phyloP scores from a whole-genome alignment of 2,888 invertebrate species.

The Synanthedon andrenaeformis region DNA sequence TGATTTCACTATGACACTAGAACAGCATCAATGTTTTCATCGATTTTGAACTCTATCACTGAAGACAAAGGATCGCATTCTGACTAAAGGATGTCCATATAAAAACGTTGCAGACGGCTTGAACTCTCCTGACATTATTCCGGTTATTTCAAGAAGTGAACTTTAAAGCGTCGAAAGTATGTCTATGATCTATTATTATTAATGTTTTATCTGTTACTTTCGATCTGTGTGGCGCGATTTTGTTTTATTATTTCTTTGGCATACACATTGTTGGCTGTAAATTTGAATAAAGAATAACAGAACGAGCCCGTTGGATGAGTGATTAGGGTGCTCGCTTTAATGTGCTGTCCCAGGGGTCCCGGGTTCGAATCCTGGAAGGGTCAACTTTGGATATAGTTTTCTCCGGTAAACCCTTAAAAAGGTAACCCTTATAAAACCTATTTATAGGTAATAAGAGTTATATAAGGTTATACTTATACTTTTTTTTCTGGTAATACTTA shows the following conservation, averaged over 20 bases:
- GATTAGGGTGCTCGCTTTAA: too few species aligned
- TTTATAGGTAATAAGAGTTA: too few species aligned
- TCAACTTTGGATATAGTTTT: too few species aligned
- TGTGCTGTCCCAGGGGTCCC: too few species aligned
- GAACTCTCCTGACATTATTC: constrained; percentile 28
- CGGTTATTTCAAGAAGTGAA: constrained; percentile 46
- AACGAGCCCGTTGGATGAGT: too few species aligned
- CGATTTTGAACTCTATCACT: not conserved
- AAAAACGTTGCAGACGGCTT: constrained; percentile 4
- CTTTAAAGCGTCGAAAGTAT: constrained; percentile 25
- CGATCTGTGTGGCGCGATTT: constrained; percentile 18
- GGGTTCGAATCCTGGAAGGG: too few species aligned
- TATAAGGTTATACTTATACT: too few species aligned
- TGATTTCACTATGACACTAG: too few species aligned
- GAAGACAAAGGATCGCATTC: not conserved
- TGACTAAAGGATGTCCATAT: constrained; percentile 1
- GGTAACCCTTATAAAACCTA: too few species aligned
- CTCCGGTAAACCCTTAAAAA: too few species aligned
- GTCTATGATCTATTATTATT: constrained; percentile 31
- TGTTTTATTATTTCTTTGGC: not conserved
- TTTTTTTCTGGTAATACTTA: too few species aligned
- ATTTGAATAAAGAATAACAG: not conserved
- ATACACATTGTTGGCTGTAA: not conserved
- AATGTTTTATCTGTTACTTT: constrained; percentile 27
- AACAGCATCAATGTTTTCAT: not conserved